A percentile compares a stretch with the other conserved stretches of the same genome.
These are phyloP conservation scores for Morpho deidamia DNA, from an alignment of 2,888 invertebrate genomes.

Conservation along the genomic window DNA sequence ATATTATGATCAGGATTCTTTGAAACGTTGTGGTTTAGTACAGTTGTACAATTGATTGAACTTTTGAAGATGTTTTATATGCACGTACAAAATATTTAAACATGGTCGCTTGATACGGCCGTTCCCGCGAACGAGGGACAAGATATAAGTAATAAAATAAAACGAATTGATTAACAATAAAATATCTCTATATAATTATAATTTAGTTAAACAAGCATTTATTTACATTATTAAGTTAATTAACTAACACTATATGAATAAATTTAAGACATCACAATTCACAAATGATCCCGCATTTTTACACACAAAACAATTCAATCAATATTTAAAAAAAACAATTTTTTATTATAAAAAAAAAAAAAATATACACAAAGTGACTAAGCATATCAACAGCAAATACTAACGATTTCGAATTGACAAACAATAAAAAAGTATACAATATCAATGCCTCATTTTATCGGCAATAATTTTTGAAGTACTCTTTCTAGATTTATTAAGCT, in stretches of 20 bases:
- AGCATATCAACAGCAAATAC: not conserved
- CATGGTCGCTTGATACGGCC: too few species aligned
- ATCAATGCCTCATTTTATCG: constrained; percentile 22
- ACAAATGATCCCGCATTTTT: not conserved
- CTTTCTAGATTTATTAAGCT: constrained; percentile 32
- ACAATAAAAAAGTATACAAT: not conserved
- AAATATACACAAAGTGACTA: too few species aligned
- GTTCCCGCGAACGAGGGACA: too few species aligned
- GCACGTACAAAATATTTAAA: too few species aligned
- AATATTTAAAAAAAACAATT: too few species aligned
- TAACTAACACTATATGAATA: not conserved
- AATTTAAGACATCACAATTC: not conserved
- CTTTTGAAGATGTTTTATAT: too few species aligned
- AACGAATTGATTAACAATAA: constrained; percentile 2
- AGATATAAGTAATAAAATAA: not conserved
- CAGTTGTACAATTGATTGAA: too few species aligned
- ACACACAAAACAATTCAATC: not conserved
- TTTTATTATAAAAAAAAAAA: too few species aligned
- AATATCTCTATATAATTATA: constrained; percentile 4
- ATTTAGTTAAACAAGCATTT: constrained; percentile 5
- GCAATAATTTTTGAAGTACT: constrained; percentile 20
- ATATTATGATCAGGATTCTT: too few species aligned
- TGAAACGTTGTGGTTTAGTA: too few species aligned
- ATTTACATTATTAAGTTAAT: not conserved
- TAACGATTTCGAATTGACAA: not conserved